Evolutionary conservation across 2,797 vertebrate species (phyloP).

Genomic region (Graptemys geographica): DNA sequence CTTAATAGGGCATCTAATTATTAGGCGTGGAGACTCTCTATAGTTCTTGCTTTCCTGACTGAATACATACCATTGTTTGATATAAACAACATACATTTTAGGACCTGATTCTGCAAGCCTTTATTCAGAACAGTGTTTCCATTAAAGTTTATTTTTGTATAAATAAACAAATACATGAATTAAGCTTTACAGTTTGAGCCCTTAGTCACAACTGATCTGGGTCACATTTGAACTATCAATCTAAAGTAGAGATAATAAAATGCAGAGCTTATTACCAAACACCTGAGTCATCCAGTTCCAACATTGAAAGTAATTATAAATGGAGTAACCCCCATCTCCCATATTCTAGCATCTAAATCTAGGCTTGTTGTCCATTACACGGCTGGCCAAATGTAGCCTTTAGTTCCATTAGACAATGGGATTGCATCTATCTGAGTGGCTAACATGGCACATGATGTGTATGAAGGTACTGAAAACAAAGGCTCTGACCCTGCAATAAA

Average conservation of each 20-base stretch:
- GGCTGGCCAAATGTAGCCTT: not conserved
- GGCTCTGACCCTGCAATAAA: not conserved
- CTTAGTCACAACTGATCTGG: not conserved
- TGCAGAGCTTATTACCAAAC: not conserved
- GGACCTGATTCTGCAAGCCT: constrained; percentile 1
- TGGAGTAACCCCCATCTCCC: not conserved
- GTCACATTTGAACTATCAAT: not conserved
- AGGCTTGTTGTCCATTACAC: not conserved
- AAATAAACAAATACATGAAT: constrained; percentile 41
- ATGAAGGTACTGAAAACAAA: not conserved
- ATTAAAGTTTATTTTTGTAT: not conserved
- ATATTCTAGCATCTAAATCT: not conserved
- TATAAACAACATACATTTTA: constrained; percentile 26
- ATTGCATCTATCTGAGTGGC: not conserved
- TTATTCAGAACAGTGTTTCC: constrained; percentile 5
- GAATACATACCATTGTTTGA: not conserved
- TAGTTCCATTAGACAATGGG: not conserved
- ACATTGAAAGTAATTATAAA: not conserved
- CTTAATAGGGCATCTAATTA: not conserved
- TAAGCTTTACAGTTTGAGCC: not conserved
- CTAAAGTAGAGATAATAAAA: not conserved
- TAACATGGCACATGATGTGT: not conserved
- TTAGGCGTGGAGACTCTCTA: not conserved
- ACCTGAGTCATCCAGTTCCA: not conserved
- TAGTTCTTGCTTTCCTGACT: not conserved